phyloP scores from a whole-genome alignment of 1,140 invertebrate genomes.

The Phymorhynchus buccinoides region DNA sequence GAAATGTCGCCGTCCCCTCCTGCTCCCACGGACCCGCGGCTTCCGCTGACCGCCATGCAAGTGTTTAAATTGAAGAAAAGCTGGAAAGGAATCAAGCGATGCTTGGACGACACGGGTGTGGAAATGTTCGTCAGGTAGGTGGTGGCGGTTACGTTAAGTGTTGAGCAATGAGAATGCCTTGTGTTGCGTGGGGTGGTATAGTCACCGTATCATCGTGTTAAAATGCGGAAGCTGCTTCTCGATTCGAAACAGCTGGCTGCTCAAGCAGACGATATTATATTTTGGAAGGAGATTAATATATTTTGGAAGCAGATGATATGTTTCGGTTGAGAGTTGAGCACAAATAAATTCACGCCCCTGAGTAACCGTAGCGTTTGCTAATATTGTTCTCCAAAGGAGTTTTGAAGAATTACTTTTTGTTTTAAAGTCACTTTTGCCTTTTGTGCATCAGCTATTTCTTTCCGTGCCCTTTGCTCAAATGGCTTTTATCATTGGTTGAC shows the following conservation, averaged over 20 bases:
- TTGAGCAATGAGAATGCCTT: too few species aligned
- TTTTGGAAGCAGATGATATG: background rate
- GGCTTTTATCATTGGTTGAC: too few species aligned
- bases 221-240: background rate
- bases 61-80: constrained; percentile 71
- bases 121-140: constrained; percentile 71
- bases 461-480: too few species aligned
- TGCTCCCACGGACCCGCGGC: constrained; percentile 62
- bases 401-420: too few species aligned
- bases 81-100: constrained; percentile 71
- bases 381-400: too few species aligned
- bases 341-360: too few species aligned
- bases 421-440: too few species aligned
- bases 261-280: background rate
- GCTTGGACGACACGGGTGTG: constrained; percentile 66
- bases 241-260: background rate
- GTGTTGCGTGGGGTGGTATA: background rate
- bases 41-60: constrained; percentile 66
- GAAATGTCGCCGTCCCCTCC: constrained; percentile 56
- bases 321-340: too few species aligned
- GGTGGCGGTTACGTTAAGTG: too few species aligned
- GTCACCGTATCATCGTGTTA: background rate
- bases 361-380: too few species aligned
- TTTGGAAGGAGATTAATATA: background rate
- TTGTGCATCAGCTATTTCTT: too few species aligned